Base-by-base conservation (phyloP, 2,113 vertebrate species). In the Sylvicapra grimmia region DNA sequence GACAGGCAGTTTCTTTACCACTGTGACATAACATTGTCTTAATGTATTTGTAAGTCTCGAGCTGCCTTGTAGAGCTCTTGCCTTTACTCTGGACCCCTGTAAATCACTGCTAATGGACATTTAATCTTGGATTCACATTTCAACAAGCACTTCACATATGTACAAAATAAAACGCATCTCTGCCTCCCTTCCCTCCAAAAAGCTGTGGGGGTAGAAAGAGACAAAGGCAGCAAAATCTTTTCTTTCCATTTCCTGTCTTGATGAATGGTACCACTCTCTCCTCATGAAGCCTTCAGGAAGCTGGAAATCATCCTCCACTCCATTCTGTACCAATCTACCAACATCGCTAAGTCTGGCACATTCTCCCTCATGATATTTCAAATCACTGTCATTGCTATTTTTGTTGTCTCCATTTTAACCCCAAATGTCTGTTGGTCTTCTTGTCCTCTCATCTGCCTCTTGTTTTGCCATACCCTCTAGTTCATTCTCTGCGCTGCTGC, bases 91-190 rank as follows among this genome's bases (percentile, higher is more conserved):
- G 36, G 13, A 84, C 25, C 44, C 29, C 4, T 90, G 7, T 87
- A 96, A 97, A 79, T 96, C 47, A 95, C 75, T 89, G n/a, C 44
- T 97, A 53, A 65, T 93, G 79, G 75, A 79, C 61, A 54, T 96
- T 29, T 96, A 85, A 11, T 18, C 53, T 91, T 96, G 82, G 49
- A 79, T 58, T 89, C 89, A 94, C 29, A 49, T 94, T 96, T 98
- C 65, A 91, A 89, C 31, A 86, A 97, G 51, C 25, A 56, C 31
- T 72, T 92, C 36, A 92, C 53, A 90, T 82, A 40, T 63, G 15
- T 54, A 72, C 33, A 90, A 88, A 97, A 91, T 21, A 79, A 65
- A 96, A 97, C 80, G 33, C 8, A 56, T 88, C 31, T 94, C 33
- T 96, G 29, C 53, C 27, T 90, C 29, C 86, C n/a, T 86, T 94